Conservation (phyloP, 2,888 invertebrate genomes). For the Oligia strigilis region DNA sequence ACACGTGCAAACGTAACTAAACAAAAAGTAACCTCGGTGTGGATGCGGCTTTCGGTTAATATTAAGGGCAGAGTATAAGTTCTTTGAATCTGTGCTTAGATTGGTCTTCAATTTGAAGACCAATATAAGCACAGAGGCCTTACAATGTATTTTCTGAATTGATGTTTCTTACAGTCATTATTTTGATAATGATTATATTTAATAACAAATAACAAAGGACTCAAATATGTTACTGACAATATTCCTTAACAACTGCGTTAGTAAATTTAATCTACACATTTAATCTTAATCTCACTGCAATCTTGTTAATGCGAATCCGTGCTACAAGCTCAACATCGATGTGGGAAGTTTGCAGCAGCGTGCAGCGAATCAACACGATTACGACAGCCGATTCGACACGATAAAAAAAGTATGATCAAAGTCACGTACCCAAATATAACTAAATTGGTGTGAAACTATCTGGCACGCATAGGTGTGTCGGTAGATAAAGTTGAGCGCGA, state of each 20-base stretch:
- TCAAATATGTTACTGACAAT: no score
- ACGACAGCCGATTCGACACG: background rate
- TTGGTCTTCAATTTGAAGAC: background rate
- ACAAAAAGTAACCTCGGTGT: background rate
- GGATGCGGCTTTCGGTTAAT: background rate
- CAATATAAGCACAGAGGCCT: background rate
- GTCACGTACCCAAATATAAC: conserved; percentile 33
- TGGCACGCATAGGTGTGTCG: conserved; percentile 17
- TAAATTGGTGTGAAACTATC: conserved; percentile 20
- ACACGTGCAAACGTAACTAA: background rate
- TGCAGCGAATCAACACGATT: no score
- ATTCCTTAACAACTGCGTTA: no score
- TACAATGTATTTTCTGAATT: background rate
- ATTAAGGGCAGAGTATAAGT: background rate
- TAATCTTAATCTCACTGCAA: no score
- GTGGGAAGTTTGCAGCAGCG: no score
- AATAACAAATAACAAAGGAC: no score
- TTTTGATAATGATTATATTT: no score
- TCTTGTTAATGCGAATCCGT: no score
- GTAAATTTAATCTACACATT: no score
- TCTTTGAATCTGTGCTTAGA: background rate
- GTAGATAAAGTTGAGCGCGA: conserved; percentile 43
- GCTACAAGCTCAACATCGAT: no score
- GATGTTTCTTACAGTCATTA: background rate
- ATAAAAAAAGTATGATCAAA: conserved; percentile 9